Conservation (phyloP, 2,888 invertebrate genomes). For the Pollenia griseotomentosa region DNA sequence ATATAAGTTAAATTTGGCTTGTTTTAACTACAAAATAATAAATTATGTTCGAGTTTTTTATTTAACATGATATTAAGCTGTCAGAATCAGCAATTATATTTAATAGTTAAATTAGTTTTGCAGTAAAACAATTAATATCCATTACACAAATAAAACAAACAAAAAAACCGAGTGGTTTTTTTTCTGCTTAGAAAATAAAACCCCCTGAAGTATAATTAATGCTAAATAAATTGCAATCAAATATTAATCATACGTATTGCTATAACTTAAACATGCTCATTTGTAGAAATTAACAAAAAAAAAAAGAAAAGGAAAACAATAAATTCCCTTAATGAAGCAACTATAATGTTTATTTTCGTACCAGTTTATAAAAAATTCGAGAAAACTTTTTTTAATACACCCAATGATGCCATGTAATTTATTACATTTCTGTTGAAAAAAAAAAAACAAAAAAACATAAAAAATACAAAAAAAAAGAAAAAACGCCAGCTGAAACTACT, state of each 20-base stretch:
- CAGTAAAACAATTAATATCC: neutral
- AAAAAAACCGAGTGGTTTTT: neutral
- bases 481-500: conserved; percentile 40
- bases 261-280: neutral
- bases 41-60: no score
- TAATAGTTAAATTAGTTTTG: conserved; percentile 1
- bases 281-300: neutral
- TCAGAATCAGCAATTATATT: neutral
- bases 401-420: conserved; percentile 58
- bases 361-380: conserved; percentile 8
- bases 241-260: conserved; percentile 49
- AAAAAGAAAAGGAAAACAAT: conserved; percentile 1
- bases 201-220: conserved; percentile 34
- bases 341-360: conserved; percentile 15
- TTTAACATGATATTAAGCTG: neutral
- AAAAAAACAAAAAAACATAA: neutral
- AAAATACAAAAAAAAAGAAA: conserved; percentile 7
- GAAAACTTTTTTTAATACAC: conserved; percentile 32
- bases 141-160: neutral
- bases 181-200: neutral
- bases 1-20: no score
- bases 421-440: conserved; percentile 46
- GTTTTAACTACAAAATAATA: no score
- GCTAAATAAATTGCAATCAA: conserved; percentile 45
- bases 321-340: conserved; percentile 17